These are phyloP conservation scores for Chymomyza fuscimana DNA, from an alignment of 2,888 invertebrate genomes.

Conservation along the genomic window DNA sequence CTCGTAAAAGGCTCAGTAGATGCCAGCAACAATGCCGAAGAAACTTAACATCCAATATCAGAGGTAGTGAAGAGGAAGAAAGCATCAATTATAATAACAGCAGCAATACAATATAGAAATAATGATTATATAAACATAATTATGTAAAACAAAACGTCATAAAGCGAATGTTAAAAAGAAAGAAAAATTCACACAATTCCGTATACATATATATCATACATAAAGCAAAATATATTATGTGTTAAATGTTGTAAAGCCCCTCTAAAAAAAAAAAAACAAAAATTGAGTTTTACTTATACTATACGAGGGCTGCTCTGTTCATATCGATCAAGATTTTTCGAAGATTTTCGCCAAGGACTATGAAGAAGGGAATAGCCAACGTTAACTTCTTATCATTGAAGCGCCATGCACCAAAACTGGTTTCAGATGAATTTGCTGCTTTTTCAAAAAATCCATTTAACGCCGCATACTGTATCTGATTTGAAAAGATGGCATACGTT, in stretches of 20 bases:
- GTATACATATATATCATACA: constrained; percentile 32
- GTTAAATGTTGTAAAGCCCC: constrained; percentile 76
- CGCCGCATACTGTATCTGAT: no score
- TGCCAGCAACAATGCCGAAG: not conserved
- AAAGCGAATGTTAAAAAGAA: constrained; percentile 22
- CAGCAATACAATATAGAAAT: constrained; percentile 4
- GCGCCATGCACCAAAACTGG: no score
- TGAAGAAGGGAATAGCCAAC: no score
- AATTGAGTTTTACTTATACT: constrained; percentile 32
- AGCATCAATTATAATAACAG: constrained; percentile 2
- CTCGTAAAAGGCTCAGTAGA: not conserved
- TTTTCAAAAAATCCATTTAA: no score
- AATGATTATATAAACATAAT: constrained; percentile 46
- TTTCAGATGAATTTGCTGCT: no score
- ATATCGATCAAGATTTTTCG: no score
- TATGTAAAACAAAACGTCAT: constrained; percentile 31
- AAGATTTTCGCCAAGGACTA: no score
- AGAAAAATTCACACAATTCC: constrained; percentile 15
- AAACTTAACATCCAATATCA: not conserved
- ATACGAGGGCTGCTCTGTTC: not conserved
- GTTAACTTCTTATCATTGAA: no score
- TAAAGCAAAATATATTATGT: constrained; percentile 68
- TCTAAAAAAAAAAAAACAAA: constrained; percentile 38
- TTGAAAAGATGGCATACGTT: no score
- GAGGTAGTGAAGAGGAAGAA: not conserved